Conservation (phyloP, 2,888 invertebrate species). For the Meiosimyza decipiens region DNA sequence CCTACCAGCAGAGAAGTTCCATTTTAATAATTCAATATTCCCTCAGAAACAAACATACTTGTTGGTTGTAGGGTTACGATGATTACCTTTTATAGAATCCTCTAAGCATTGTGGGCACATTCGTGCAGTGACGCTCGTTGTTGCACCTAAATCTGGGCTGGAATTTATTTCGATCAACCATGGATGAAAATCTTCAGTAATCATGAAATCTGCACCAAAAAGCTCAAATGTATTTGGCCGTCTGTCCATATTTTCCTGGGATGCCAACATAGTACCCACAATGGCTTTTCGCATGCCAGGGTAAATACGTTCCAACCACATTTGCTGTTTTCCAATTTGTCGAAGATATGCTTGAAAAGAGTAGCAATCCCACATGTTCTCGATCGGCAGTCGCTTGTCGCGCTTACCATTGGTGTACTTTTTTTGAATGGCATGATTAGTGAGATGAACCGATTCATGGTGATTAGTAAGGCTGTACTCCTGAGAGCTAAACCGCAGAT, state of each 20-base stretch:
- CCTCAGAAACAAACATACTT: neutral
- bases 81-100: conserved; percentile 88
- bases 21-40: neutral
- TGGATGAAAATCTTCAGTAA: conserved; percentile 86
- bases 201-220: conserved; percentile 96
- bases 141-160: conserved; percentile 91
- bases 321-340: conserved; percentile 77
- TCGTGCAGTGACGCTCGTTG: conserved; percentile 87
- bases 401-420: conserved; percentile 81
- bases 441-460: conserved; percentile 92
- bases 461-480: conserved; percentile 87
- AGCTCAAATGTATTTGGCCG: conserved; percentile 87
- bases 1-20: neutral
- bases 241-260: conserved; percentile 86
- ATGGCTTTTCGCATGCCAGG: conserved; percentile 85
- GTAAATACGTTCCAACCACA: conserved; percentile 87
- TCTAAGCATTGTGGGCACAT: conserved; percentile 89
- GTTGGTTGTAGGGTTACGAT: neutral
- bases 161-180: conserved; percentile 97
- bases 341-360: conserved; percentile 74
- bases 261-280: conserved; percentile 84
- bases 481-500: conserved; percentile 91
- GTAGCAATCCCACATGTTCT: conserved; percentile 96
- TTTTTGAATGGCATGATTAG: conserved; percentile 93
- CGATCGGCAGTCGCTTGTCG: conserved; percentile 81